Base-by-base conservation (phyloP, 2,113 vertebrate genomes). In the Notechis scutatus region DNA sequence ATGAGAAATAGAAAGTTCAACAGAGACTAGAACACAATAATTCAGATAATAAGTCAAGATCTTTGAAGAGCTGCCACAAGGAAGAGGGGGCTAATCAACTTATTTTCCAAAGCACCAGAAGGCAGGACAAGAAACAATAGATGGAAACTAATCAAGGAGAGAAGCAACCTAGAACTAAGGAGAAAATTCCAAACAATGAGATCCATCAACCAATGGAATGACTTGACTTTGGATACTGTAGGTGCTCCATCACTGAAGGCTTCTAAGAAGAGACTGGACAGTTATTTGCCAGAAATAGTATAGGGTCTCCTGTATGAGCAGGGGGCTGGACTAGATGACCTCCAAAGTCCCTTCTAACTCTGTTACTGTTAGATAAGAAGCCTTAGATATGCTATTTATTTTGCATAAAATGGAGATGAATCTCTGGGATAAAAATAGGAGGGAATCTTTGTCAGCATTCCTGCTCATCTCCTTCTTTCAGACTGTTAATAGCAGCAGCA, bases 401-500 rank as follows among this genome's bases (percentile, higher is more conserved):
- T 95, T 92, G 85, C 87, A 92, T 93, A 91, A 94, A 94, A 91
- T 3, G 90, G 69, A 93, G 69, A 91, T 87, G 88, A 94, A 85
- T 64, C 34, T 91, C 59, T 93, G 23, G 95, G 54, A 34, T 18
- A 5, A 21, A 81, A 81, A 81, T 21, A 69, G 26, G 4, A 4
- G 6, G 1, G 96, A 23, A 93, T 94, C 92, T 91, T 94, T 88
- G 69, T 8, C 45, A 85, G 91, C 87, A 92, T 90, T 90, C 81
- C 92, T 93, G 91, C 95, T 93, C 91, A 92, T 90, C 93, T 94
- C 47, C 26, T 0, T 0, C 88, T 94, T 91, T 34, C 91, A 93
- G 92, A 85, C 92, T 95, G 89, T 94, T 96, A 94, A 94, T 94
- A 95, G 94, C 85, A 94, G 92, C 91, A 89, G 92, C 86, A 89